Conservation (phyloP, 2,888 invertebrate species). For the Eugnorisma glareosa region DNA sequence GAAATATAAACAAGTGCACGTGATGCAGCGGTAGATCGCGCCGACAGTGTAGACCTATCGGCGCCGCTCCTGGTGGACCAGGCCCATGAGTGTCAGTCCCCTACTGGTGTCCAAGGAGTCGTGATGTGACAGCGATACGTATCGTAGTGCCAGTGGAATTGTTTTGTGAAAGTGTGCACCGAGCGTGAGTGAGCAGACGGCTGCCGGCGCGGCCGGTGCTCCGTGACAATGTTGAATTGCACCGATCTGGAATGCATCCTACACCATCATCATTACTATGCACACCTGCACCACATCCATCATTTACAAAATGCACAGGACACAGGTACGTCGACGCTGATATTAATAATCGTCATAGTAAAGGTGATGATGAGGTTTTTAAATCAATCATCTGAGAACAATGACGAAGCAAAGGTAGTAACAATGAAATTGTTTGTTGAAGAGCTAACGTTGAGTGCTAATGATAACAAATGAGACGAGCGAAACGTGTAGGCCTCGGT, state of each 20-base stretch:
- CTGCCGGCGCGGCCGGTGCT: constrained; percentile 81
- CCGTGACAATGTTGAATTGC: constrained; percentile 93
- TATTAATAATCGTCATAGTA: constrained; percentile 53
- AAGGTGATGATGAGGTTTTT: constrained; percentile 72
- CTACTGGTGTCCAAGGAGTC: constrained; percentile 82
- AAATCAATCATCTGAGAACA: constrained; percentile 73
- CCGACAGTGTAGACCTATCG: constrained; percentile 82
- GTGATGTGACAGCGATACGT: constrained; percentile 89
- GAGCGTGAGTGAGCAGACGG: constrained; percentile 84
- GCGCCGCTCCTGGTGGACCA: constrained; percentile 79
- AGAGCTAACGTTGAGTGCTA: constrained; percentile 81
- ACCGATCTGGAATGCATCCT: constrained; percentile 94
- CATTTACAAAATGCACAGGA: constrained; percentile 92
- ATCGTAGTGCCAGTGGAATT: constrained; percentile 87
- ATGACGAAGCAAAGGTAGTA: constrained; percentile 76
- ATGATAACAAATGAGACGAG: constrained; percentile 82
- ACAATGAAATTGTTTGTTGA: constrained; percentile 85
- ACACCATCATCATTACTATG: constrained; percentile 94
- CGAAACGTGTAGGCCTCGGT: constrained; percentile 69
- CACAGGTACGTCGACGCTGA: constrained; percentile 86
- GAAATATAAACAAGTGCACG: constrained; percentile 77
- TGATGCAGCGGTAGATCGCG: constrained; percentile 75
- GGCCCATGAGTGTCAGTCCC: constrained; percentile 77
- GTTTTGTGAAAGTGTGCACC: constrained; percentile 90
- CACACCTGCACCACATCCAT: constrained; percentile 93